Evolutionary conservation across 2,113 vertebrate species (phyloP).

Genomic region (Alectura lathami): DNA sequence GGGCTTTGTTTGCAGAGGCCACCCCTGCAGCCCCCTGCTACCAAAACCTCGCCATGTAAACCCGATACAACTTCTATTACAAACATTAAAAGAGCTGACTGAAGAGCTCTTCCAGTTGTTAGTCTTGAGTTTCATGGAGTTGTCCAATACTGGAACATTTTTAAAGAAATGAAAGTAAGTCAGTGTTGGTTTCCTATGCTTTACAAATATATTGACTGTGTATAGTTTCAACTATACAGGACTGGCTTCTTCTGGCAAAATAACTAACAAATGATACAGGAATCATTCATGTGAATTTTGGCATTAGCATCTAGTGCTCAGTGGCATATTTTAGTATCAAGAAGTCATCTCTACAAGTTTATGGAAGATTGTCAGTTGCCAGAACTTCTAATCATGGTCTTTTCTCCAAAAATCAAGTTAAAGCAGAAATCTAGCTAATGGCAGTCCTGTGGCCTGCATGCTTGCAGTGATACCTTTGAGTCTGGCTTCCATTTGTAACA

Average conservation of each 20-base stretch:
- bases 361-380: background rate
- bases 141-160: background rate
- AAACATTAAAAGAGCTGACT: background rate
- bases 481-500: background rate
- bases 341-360: background rate
- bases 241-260: background rate
- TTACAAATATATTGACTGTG: background rate
- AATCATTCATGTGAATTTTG: background rate
- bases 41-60: background rate
- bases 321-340: background rate
- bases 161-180: background rate
- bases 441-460: fast-evolving
- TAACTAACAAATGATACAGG: background rate
- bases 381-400: background rate
- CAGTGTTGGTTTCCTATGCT: background rate
- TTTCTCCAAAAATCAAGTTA: background rate
- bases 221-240: background rate
- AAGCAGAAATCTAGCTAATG: background rate
- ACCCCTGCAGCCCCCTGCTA: background rate
- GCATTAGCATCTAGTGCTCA: background rate
- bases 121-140: background rate
- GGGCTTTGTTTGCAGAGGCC: background rate
- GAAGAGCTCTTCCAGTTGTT: background rate
- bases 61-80: background rate
- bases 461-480: background rate